Conservation (phyloP, 2,113 vertebrate species). For the Spermophilus dauricus region DNA sequence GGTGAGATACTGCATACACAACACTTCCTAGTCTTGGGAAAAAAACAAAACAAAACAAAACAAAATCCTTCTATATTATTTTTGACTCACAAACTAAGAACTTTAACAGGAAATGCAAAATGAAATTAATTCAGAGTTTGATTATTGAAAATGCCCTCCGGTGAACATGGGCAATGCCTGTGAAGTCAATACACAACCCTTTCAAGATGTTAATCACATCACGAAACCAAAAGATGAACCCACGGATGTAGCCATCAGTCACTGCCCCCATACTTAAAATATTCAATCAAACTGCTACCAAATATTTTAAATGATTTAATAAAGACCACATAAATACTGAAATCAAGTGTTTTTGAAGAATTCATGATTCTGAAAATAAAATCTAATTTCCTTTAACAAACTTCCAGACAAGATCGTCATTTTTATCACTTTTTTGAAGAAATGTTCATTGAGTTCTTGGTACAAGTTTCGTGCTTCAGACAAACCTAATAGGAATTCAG, state of each 20-base stretch:
- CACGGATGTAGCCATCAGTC: not conserved
- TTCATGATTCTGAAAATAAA: constrained; percentile 25
- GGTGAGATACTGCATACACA: too few species aligned
- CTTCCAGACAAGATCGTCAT: not conserved
- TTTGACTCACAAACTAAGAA: constrained; percentile 35
- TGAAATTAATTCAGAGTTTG: not conserved
- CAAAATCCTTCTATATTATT: not conserved
- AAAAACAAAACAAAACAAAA: not conserved
- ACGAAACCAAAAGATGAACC: not conserved
- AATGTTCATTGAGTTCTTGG: not conserved
- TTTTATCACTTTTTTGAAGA: not conserved
- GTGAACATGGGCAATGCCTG: not conserved
- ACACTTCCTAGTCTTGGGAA: not conserved
- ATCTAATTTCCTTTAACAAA: not conserved
- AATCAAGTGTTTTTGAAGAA: constrained; percentile 25
- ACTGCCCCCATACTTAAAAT: not conserved
- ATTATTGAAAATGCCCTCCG: not conserved
- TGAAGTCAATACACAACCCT: not conserved
- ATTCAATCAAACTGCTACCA: not conserved
- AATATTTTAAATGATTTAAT: constrained; percentile 45
- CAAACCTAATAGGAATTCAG: not conserved
- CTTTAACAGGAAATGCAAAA: not conserved
- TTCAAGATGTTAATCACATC: not conserved
- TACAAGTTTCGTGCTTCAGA: not conserved
- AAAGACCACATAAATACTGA: not conserved